Percentiles rank a stretch among this genome's conserved stretches.
These are phyloP conservation scores for Bovichtus variegatus DNA, from an alignment of 2,797 vertebrate genomes.

Conservation along the genomic window DNA sequence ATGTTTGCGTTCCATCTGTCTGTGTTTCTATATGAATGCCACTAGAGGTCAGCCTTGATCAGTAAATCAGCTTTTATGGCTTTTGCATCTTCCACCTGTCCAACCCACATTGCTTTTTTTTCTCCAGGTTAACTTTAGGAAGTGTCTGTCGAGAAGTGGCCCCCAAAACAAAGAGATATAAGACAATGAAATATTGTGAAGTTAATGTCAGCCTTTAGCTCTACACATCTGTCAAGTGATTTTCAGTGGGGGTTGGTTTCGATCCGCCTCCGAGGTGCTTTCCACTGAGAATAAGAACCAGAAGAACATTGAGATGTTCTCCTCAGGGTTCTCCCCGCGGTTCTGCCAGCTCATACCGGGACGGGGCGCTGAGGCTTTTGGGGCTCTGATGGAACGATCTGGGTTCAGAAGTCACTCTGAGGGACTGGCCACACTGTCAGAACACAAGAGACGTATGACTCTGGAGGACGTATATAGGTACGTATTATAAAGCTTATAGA, in stretches of 20 bases:
- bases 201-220: constrained; percentile 25
- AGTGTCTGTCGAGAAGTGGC: not conserved
- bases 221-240: constrained; percentile 44
- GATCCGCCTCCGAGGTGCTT: constrained; percentile 74
- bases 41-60: constrained; percentile 73
- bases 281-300: constrained; percentile 64
- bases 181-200: constrained; percentile 19
- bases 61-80: not conserved
- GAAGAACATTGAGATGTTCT: constrained; percentile 67
- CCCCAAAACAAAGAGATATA: not conserved
- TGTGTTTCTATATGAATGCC: constrained; percentile 44
- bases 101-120: not conserved
- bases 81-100: not conserved
- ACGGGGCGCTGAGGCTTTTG: constrained; percentile 58
- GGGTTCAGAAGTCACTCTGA: constrained; percentile 70
- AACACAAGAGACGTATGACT: constrained; percentile 70
- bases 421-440: constrained; percentile 76
- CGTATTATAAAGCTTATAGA: constrained; percentile 22
- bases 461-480: constrained; percentile 41
- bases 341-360: constrained; percentile 75
- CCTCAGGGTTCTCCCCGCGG: constrained; percentile 73
- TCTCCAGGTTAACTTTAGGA: constrained; percentile 17
- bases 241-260: constrained; percentile 71
- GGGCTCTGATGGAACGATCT: constrained; percentile 61
- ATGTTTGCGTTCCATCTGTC: not conserved